These are phyloP conservation scores for Lepisosteus osseus DNA, from an alignment of 2,113 vertebrate species.

Conservation along the genomic window DNA sequence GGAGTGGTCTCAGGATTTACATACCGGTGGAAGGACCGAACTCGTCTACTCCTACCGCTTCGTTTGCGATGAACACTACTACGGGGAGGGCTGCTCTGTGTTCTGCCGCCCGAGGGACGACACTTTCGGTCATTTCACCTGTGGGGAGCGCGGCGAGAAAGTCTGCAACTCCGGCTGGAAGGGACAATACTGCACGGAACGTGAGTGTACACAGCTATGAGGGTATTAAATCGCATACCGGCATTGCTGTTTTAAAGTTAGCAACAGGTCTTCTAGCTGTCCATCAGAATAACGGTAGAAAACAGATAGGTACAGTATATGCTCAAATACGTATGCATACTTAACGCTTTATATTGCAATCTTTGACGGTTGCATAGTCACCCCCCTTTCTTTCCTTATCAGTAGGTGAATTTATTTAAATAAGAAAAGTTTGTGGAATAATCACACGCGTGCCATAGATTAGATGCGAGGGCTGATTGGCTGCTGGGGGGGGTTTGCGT, in stretches of 20 bases:
- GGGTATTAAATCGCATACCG: no score
- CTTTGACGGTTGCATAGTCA: not conserved
- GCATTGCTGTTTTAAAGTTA: not conserved
- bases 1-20: constrained; percentile 93
- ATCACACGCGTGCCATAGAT: constrained; percentile 95
- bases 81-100: constrained; percentile 93
- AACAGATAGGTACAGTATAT: not conserved
- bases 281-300: not conserved
- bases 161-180: constrained; percentile 96
- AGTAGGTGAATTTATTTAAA: constrained; percentile 64
- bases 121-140: constrained; percentile 94
- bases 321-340: no score
- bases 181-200: constrained; percentile 91
- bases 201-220: constrained; percentile 67
- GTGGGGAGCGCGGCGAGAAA: constrained; percentile 91
- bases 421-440: constrained; percentile 80
- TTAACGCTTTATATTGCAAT: no score
- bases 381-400: constrained; percentile 34
- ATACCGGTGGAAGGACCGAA: constrained; percentile 82
- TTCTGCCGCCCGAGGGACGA: constrained; percentile 93
- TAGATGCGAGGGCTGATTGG: constrained; percentile 80
- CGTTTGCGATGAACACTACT: constrained; percentile 93
- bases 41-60: constrained; percentile 96
- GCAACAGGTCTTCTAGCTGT: not conserved
- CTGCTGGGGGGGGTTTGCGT: constrained; percentile 51